Base-by-base conservation (phyloP, 2,888 invertebrate genomes). In the Pterostichus madidus region DNA sequence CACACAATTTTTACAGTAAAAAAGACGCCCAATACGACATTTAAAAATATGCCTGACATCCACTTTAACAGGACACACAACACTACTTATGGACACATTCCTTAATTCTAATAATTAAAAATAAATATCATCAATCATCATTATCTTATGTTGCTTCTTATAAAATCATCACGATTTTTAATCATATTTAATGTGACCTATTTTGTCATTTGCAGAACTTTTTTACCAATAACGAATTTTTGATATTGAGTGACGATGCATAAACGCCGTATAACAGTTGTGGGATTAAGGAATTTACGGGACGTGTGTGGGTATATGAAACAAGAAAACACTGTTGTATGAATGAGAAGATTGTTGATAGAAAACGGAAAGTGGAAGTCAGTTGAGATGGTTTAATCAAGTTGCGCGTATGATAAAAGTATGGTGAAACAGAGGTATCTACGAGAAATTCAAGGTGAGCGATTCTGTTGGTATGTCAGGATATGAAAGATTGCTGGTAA, bases 1-100 rank as follows among this genome's bases (percentile, higher is more conserved):
- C 68, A 64, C 64, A 71, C 68, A 71, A 15, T 71, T 71, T 39
- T 44, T 44, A 71, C 68, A 71, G 44, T 44, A 71, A 39, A 44
- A 71, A 71, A 71, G 46, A 71, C 68, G 39, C 17, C 44, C 39
- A 71, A 17, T 71, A 17, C 10, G 17, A 71, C 64, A 64, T 24
- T 59, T 59, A 59, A 59, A 59, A 59, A 59, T 59, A 64, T 13
- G 35, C 64, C 35, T 24, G 31, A n/a, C 64, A 64, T 35, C 32
- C 64, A 64, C n/a, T 64, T 59, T 59, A 59, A 64, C 32, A 64
- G 5, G 31, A 64, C 39, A 39, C 39, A 39, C 13, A 52, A 52
- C 52, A 52, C 68, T 71, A 39, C 39, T 35, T 64, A 71, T 71
- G 68, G 39, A 71, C 68, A 71, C 68, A 71, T 44, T 44, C 39